These are phyloP conservation scores for human (Homo sapiens) DNA, from an alignment of 2,113 vertebrate species.

Conservation along the genomic window GRCh38 chr5:157805501-157806000, in stretches of 20 bases:
- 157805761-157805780: constrained; percentile 31
- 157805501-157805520: neutral
- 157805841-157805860: neutral
- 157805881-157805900: constrained; percentile 77
- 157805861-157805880: constrained; percentile 88
- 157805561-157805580: neutral
- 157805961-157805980: constrained; percentile 93
- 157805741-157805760: constrained; percentile 32
- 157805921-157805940: constrained; percentile 97
- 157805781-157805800: neutral
- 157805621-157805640: neutral
- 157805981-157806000: constrained; percentile 94
- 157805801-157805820: constrained; percentile 17
- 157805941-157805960: constrained; percentile 96
- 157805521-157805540: neutral
- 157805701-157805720: constrained; percentile 33
- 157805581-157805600: neutral
- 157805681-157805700: constrained; percentile 26
- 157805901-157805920: constrained; percentile 86
- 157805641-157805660: constrained; percentile 20
- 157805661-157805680: neutral
- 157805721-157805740: constrained; percentile 56
- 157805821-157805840: neutral
- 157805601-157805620: neutral
- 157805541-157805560: constrained; percentile 6